phyloP scores from a whole-genome alignment of 2,888 invertebrate species.

The Eupithecia pulchellata region DNA sequence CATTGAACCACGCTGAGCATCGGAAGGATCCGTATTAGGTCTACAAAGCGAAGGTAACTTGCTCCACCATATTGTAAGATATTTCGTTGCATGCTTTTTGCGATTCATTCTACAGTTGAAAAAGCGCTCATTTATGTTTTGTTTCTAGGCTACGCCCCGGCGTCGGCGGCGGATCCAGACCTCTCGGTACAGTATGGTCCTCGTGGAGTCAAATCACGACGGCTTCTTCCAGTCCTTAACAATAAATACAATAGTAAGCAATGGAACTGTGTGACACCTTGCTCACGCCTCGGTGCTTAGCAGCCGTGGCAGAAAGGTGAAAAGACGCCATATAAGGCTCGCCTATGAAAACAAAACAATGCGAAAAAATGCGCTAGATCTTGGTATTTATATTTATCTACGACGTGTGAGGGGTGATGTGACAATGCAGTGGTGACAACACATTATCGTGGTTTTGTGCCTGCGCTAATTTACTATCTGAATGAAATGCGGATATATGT shows the following conservation, averaged over 20 bases:
- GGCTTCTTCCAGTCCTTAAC: not conserved
- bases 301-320: not conserved
- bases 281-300: not conserved
- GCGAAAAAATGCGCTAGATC: not conserved
- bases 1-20: not conserved
- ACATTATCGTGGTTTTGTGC: constrained; percentile 2
- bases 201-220: not conserved
- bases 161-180: not conserved
- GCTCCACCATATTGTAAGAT: not conserved
- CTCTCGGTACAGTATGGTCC: not conserved
- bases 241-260: not conserved
- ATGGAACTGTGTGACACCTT: not conserved
- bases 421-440: not conserved
- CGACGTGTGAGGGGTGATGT: not conserved
- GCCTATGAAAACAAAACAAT: too few relatives aligned
- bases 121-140: not conserved
- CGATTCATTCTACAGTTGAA: not conserved
- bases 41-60: constrained; percentile 3
- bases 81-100: not conserved
- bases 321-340: not conserved
- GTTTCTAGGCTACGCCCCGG: not conserved
- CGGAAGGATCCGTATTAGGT: constrained; percentile 3
- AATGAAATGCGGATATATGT: constrained; percentile 2
- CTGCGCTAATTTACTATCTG: constrained; percentile 3
- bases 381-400: not conserved